Evolutionary conservation across 2,113 vertebrate genomes (phyloP), one percentile per base, ranked within the genome.

Genomic region (Cynocephalus volans): DNA sequence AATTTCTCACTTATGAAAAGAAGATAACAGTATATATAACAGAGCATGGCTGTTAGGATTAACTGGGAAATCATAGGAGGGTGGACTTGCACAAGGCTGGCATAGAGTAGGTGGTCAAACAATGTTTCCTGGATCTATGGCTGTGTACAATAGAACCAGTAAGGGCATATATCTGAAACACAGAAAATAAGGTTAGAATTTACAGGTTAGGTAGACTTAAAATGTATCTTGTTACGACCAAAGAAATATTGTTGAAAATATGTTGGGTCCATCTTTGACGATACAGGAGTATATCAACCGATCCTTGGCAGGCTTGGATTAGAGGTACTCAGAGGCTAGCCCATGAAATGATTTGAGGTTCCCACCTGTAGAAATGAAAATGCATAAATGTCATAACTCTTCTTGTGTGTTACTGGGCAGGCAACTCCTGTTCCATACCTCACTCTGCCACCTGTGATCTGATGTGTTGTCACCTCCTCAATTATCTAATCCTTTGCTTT

Each of bases 331-430:
- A 97, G 88, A 98, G 86, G 85, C 98, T 97, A 95, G 97, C 86
- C 75, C 92, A 87, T 0, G 0, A 90, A 97, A 98, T 99, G 98
- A 99, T 99, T 99, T 98, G 98, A 98, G 98, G 97, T 98, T 96
- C 97, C 98, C 98, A 99, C 98, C 98, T 98, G 98, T 98, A 98
- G 98, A 99, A 98, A 99, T 98, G 98, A 98, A 99, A 99, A 99
- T 98, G 98, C 98, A 98, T 98, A 98, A 98, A 98, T 98, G 98
- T 97, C 97, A 0, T 99, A 99, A 99, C 97, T 99, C 99, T 99
- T 98, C 97, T 91, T 96, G 90, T 77, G 94, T 94, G 97, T 94
- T 97, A 75, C 90, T 81, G 92, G 0, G 0, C 93, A 98, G 98
- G 98, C 98, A 98, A 98, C 96, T 98, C 95, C 97, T 82, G 93